Percentiles rank a stretch among this genome's conserved stretches.
phyloP scores from a whole-genome alignment of 2,113 vertebrate species.

The Pyxicephalus adspersus region DNA sequence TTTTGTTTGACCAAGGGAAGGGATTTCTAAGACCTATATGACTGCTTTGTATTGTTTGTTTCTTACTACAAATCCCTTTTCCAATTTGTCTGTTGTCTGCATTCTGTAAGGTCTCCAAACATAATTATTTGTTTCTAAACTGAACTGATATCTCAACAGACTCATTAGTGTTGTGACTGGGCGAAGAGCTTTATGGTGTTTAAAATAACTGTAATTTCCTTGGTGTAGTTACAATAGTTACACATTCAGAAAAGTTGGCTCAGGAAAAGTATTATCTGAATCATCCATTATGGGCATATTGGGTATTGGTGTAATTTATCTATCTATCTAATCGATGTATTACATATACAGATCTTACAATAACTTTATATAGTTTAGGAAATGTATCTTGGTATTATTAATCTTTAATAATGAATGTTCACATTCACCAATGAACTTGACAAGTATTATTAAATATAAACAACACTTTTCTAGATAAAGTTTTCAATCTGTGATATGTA shows the following conservation, averaged over 20 bases:
- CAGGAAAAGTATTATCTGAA: no score
- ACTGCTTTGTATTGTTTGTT: conserved; percentile 47
- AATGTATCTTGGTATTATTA: no score
- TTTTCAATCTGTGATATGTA: no score
- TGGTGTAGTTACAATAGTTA: not conserved
- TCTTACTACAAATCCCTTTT: conserved; percentile 49
- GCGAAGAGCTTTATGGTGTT: conserved; percentile 30
- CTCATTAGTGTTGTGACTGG: not conserved
- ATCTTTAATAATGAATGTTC: no score
- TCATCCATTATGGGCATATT: no score
- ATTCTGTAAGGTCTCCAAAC: conserved; percentile 51
- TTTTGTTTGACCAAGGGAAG: not conserved
- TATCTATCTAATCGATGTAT: no score
- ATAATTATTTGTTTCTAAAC: conserved; percentile 37
- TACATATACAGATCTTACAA: no score
- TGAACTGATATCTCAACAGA: not conserved
- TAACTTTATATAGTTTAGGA: no score
- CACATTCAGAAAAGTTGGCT: not conserved
- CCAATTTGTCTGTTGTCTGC: conserved; percentile 49
- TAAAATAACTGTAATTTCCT: conserved; percentile 15
- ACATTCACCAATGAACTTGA: no score
- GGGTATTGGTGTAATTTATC: no score
- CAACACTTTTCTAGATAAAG: no score
- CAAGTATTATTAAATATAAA: no score
- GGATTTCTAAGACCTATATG: conserved; percentile 31